Evolutionary conservation across 1,140 invertebrate species (phyloP).

Genomic region (Hyles vespertilio): DNA sequence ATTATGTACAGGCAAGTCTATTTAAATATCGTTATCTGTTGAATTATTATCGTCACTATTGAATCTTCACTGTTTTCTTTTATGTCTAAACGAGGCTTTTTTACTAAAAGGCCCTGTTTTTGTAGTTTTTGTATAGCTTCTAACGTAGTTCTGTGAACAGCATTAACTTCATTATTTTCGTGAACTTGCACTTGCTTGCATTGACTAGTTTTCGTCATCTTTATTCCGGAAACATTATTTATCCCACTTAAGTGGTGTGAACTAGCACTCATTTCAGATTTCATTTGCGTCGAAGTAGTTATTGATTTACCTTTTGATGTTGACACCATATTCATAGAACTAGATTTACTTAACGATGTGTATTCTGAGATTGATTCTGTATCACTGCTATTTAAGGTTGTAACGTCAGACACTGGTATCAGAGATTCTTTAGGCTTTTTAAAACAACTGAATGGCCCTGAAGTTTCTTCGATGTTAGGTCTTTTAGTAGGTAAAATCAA

Average conservation of each 20-base stretch:
- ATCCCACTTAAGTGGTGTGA: constrained; percentile 47
- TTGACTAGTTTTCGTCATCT: constrained; percentile 51
- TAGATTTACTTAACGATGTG: constrained; percentile 38
- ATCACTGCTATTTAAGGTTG: constrained; percentile 14
- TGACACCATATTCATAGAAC: constrained; percentile 45
- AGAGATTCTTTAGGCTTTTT: constrained; percentile 61
- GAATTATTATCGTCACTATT: constrained; percentile 28
- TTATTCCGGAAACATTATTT: constrained; percentile 45
- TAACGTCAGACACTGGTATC: constrained; percentile 29
- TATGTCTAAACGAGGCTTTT: constrained; percentile 52
- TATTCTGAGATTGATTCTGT: constrained; percentile 34
- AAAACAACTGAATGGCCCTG: constrained; percentile 54
- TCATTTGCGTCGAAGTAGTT: constrained; percentile 41
- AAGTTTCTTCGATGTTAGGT: constrained; percentile 29
- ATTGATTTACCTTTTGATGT: constrained; percentile 44
- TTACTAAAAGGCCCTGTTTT: constrained; percentile 60
- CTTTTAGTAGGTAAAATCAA: constrained; percentile 35
- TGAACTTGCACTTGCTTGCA: constrained; percentile 45
- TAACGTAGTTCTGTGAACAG: constrained; percentile 45
- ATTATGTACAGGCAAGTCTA: neutral
- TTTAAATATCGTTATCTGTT: constrained; percentile 27
- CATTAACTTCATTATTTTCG: constrained; percentile 38
- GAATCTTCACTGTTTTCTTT: constrained; percentile 36
- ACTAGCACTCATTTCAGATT: constrained; percentile 40
- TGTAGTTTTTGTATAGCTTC: constrained; percentile 62